Evolutionary conservation across 2,888 invertebrate species (phyloP), one percentile per base, ranked within the genome.

Genomic region (Cyaniris semiargus): DNA sequence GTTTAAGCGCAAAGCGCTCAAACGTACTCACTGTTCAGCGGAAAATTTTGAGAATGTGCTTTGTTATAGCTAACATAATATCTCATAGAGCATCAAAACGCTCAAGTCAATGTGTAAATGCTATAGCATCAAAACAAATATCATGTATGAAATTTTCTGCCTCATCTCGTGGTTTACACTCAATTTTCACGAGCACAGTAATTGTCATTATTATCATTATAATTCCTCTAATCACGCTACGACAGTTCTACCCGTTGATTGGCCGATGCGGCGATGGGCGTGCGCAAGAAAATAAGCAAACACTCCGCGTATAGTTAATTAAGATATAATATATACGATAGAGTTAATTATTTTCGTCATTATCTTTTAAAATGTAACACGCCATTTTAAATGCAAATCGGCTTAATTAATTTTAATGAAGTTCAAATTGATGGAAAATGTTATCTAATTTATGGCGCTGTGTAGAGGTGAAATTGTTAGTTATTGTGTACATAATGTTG

Each of bases 261-360:
- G 91, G 91, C 75, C 78, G 83, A 13, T 18, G 48, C 75, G 81
- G 82, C 74, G 82, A 82, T 83, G 85, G 86, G 85, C 83, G 85
- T 84, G 84, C 82, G 78, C 79, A 84, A 86, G 86, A 85, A 88
- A 87, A 89, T 87, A 85, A 85, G 77, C 82, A 78, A 78, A 83
- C 83, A 81, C 80, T 85, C 82, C 78, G 81, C 79, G 79, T 78
- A 76, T 76, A 34, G 79, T 79, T 83, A 84, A 85, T 85, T 83
- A 82, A 80, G 79, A 80, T 81, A 81, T 81, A 82, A 80, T 81
- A 81, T 81, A 82, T 81, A 82, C 81, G 82, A 80, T 79, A 80
- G 76, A 27, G 70, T 23, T 80, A 78, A 79, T 81, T 79, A 74
- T 74, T 74, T 74, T 27, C 7, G 27, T 48, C 27, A 53, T 72